Conservation (phyloP, 2,113 vertebrate genomes). For the Engystomops pustulosus region DNA sequence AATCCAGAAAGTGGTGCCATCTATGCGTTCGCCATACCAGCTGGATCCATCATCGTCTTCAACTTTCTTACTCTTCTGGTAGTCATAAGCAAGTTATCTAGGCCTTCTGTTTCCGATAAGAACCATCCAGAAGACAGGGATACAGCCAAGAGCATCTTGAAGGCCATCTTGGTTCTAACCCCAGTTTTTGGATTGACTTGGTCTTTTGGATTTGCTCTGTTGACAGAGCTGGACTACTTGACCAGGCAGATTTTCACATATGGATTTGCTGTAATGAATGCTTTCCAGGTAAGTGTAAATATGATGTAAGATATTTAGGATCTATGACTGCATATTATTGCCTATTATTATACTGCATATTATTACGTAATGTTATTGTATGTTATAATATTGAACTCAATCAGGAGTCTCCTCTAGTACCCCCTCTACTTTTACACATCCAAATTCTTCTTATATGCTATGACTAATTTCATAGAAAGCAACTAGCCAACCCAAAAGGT, state of each 20-base stretch:
- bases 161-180: slow-evolving; percentile 72
- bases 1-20: slow-evolving; percentile 78
- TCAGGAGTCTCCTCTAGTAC: too few species aligned
- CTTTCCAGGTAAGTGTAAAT: slow-evolving; percentile 79
- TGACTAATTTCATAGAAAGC: too few species aligned
- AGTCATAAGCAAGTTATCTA: slow-evolving; percentile 85
- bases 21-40: slow-evolving; percentile 80
- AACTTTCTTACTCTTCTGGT: slow-evolving; percentile 82
- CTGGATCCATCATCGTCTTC: slow-evolving; percentile 77
- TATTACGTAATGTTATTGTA: too few species aligned
- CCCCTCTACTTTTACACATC: too few species aligned
- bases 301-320: too few species aligned
- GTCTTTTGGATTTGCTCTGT: slow-evolving; percentile 70
- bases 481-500: too few species aligned
- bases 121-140: slow-evolving; percentile 63
- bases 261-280: slow-evolving; percentile 69
- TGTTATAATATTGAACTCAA: too few species aligned
- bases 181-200: slow-evolving; percentile 77
- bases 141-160: slow-evolving; percentile 67
- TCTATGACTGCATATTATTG: too few species aligned
- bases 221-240: slow-evolving; percentile 40
- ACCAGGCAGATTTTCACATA: slow-evolving; percentile 65
- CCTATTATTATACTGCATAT: too few species aligned
- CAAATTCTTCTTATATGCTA: too few species aligned
- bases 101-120: slow-evolving; percentile 65